Conservation (phyloP, 53 echinoderm and acorn worm species). For the Astropecten irregularis region DNA sequence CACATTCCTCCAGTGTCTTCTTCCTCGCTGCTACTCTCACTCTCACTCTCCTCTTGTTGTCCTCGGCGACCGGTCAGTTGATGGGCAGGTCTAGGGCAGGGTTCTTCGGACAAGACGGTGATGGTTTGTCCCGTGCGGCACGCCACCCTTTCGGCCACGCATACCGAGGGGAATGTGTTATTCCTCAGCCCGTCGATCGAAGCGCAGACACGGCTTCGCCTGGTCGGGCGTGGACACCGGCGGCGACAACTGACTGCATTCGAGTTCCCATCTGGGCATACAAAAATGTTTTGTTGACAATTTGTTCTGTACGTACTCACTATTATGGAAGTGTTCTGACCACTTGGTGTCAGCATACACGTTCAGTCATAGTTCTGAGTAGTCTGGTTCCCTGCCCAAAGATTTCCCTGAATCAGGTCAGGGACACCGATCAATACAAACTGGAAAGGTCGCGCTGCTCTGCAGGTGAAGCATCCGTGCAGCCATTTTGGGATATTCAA, state of each 20-base stretch:
- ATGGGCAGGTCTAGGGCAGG: background rate
- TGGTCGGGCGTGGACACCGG: conserved; percentile 4
- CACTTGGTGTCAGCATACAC: too few species aligned
- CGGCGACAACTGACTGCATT: background rate
- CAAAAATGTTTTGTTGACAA: too few species aligned
- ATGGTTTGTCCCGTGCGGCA: background rate
- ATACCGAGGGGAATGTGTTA: background rate
- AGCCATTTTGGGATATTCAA: too few species aligned
- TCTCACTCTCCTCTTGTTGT: background rate
- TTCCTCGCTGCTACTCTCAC: background rate
- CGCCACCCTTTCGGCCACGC: background rate
- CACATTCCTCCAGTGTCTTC: background rate
- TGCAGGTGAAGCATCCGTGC: too few species aligned
- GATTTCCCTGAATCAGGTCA: too few species aligned
- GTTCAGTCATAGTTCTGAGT: too few species aligned
- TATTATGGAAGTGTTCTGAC: too few species aligned
- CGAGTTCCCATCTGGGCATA: background rate
- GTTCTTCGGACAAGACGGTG: background rate
- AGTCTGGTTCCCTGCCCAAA: too few species aligned
- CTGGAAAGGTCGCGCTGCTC: too few species aligned
- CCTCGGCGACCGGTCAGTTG: background rate
- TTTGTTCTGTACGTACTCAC: too few species aligned
- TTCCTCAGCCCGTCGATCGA: background rate
- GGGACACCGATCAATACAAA: too few species aligned
- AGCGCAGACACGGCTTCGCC: conserved; percentile 12